A percentile compares a stretch with the other conserved stretches of the same genome.
Evolutionary conservation across 2,113 vertebrate species (phyloP).

Genomic region (Heterotilapia buettikoferi): DNA sequence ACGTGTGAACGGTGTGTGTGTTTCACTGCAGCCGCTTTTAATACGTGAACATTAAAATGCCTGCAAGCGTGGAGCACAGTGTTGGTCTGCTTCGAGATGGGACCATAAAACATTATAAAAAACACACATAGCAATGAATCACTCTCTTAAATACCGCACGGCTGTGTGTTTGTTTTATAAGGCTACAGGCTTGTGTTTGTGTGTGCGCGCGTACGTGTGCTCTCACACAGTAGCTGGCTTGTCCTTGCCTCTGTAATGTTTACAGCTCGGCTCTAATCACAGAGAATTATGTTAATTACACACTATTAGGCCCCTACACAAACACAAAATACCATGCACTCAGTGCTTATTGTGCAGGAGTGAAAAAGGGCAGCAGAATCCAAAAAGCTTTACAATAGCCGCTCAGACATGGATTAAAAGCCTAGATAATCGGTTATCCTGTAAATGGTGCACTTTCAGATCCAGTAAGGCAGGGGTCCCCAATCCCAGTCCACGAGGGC

Average conservation of each 20-base stretch:
- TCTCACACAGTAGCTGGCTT: slow-evolving; percentile 36
- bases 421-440: neutral
- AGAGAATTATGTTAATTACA: slow-evolving; percentile 35
- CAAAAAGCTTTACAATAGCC: neutral
- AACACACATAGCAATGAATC: neutral
- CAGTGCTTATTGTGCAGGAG: neutral
- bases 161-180: slow-evolving; percentile 16
- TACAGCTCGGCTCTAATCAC: slow-evolving; percentile 29
- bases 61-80: neutral
- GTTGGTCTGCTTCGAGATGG: neutral
- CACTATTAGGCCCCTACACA: neutral
- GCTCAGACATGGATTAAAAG: neutral
- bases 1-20: neutral
- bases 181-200: neutral
- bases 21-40: slow-evolving; percentile 10
- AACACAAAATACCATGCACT: neutral
- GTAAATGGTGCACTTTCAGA: neutral
- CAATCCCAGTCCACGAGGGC: too few species aligned
- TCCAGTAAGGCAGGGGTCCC: neutral
- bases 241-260: slow-evolving; percentile 12
- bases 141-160: slow-evolving; percentile 6
- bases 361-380: neutral
- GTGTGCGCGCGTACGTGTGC: neutral
- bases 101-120: slow-evolving; percentile 4
- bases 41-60: slow-evolving; percentile 7